Evolutionary conservation across 2,888 invertebrate genomes (phyloP).

Genomic region (Lasioglossum pauxillum): DNA sequence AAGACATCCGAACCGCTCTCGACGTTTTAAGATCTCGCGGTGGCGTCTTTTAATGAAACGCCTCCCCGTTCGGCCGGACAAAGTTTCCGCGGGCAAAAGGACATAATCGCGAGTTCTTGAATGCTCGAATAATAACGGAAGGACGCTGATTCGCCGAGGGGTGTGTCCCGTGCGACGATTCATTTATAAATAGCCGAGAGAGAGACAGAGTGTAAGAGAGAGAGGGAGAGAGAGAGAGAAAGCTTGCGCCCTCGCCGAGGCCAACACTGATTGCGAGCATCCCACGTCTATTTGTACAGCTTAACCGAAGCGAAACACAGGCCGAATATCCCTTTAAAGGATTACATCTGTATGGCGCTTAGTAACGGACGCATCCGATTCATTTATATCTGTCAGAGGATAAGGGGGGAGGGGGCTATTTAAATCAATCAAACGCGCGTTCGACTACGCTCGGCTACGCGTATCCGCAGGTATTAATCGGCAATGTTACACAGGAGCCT

Average conservation of each 20-base stretch:
- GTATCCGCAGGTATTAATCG: conserved; percentile 80
- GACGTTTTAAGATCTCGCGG: conserved; percentile 7
- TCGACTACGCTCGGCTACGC: conserved; percentile 65
- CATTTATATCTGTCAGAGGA: conserved; percentile 83
- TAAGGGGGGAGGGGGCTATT: conserved; percentile 72
- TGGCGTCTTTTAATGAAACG: conserved; percentile 14
- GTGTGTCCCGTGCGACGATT: conserved; percentile 72
- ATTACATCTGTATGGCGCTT: conserved; percentile 80
- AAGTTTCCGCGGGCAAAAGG: conserved; percentile 22
- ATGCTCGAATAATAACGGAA: conserved; percentile 68
- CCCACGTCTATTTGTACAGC: conserved; percentile 83
- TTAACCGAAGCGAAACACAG: conserved; percentile 82
- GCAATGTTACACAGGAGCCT: conserved; percentile 58
- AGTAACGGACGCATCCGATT: conserved; percentile 78
- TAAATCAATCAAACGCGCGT: conserved; percentile 82
- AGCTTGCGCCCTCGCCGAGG: conserved; percentile 41
- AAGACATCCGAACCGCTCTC: not conserved
- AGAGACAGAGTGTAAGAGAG: not conserved
- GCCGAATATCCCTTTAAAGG: conserved; percentile 83
- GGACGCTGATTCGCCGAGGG: conserved; percentile 71
- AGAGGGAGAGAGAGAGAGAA: not conserved
- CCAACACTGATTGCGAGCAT: conserved; percentile 82
- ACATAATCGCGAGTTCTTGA: conserved; percentile 52
- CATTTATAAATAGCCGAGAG: conserved; percentile 78
- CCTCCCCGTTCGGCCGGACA: not conserved